Conservation (phyloP, 2,113 vertebrate species). For the Nicator chloris region DNA sequence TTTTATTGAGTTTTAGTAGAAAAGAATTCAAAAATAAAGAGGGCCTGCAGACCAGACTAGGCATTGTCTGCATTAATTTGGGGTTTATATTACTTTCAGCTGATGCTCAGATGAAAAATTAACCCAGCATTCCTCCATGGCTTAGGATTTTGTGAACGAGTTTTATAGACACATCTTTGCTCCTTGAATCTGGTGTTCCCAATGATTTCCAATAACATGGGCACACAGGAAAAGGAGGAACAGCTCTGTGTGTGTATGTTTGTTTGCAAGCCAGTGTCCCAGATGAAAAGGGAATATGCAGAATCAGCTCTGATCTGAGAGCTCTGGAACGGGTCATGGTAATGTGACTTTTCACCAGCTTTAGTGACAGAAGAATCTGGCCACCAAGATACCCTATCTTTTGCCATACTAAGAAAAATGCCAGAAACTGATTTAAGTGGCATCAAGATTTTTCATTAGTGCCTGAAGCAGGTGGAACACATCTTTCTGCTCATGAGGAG, state of each 20-base stretch:
- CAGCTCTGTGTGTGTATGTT: background rate
- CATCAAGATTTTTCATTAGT: background rate
- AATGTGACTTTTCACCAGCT: background rate
- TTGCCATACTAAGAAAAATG: background rate
- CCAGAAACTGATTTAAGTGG: background rate
- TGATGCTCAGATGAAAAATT: conserved; percentile 44
- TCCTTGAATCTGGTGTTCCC: background rate
- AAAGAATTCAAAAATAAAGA: conserved; percentile 61
- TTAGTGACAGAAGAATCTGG: background rate
- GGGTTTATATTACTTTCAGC: conserved; percentile 57
- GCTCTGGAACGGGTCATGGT: background rate
- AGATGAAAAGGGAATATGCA: background rate
- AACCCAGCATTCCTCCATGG: conserved; percentile 21
- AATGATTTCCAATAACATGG: background rate
- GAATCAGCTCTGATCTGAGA: background rate
- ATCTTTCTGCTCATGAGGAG: background rate
- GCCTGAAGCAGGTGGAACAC: background rate
- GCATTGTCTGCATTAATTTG: conserved; percentile 62
- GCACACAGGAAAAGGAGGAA: background rate
- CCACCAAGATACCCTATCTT: background rate
- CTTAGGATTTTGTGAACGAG: background rate
- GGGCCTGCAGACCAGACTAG: conserved; percentile 55
- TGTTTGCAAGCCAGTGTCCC: background rate
- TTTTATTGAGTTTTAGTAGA: conserved; percentile 63
- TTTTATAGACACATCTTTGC: background rate